phyloP scores from a whole-genome alignment of 2,113 vertebrate species.

The Lophura nycthemera region DNA sequence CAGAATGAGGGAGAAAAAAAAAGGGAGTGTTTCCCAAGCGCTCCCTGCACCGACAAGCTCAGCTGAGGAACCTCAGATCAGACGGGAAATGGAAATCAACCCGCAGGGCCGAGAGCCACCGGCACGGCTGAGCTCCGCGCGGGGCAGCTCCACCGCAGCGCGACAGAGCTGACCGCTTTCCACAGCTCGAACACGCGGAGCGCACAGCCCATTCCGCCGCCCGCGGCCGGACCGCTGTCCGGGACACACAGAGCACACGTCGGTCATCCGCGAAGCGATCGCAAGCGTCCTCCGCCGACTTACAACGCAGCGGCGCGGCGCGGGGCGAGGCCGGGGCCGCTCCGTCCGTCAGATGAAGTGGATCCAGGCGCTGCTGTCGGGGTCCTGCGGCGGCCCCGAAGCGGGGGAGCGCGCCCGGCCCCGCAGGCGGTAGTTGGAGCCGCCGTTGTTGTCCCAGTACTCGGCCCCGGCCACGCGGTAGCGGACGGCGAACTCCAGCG shows the following conservation, averaged over 20 bases:
- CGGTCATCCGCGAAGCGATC: too few species aligned
- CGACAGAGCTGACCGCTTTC: neutral
- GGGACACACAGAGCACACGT: too few species aligned
- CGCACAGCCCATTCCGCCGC: too few species aligned
- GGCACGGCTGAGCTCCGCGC: too few species aligned
- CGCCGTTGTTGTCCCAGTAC: conserved; percentile 91
- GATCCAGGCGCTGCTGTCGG: conserved; percentile 89
- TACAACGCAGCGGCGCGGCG: too few species aligned
- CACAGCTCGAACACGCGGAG: rapidly evolving
- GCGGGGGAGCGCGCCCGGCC: neutral
- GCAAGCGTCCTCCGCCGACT: too few species aligned
- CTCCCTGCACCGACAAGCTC: neutral
- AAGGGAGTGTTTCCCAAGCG: neutral
- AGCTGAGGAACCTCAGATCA: neutral
- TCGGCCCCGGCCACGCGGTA: conserved; percentile 84
- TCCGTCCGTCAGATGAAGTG: conserved; percentile 86
- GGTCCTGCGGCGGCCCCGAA: conserved; percentile 70
- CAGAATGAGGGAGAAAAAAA: neutral
- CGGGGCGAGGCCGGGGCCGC: neutral
- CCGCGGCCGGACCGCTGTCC: too few species aligned
- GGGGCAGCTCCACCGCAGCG: too few species aligned
- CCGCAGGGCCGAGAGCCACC: too few species aligned
- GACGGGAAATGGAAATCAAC: neutral
- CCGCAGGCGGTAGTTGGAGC: conserved; percentile 86
- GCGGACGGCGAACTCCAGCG: conserved; percentile 87